Evolutionary conservation across 2,797 vertebrate species (phyloP), one percentile per base, ranked within the genome.

Genomic region (Nothura maculosa): DNA sequence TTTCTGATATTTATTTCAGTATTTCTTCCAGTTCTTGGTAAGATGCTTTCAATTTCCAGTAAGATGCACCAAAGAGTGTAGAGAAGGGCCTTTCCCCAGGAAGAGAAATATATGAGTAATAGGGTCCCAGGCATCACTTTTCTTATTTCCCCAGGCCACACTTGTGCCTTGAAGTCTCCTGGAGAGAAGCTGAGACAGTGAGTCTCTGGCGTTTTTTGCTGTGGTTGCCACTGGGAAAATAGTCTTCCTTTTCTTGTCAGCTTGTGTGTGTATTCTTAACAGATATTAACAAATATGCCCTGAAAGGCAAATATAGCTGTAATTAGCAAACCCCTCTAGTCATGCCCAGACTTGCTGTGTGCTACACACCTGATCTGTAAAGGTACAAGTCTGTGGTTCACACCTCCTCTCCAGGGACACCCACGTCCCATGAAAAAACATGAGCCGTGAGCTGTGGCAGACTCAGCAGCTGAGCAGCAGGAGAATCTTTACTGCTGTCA

Each of bases 361-460:
- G 63, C 84, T 92, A 74, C 89, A 79, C 95, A 95, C 91, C 94
- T 95, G 95, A 96, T 88, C 70, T 68, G n/a, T 87, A 88, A 76
- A 95, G 94, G 70, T 54, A 45, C 27, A 2, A 25, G 68, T 70
- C 87, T 93, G 4, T 81, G 32, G 86, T 94, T 91, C 67, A 86
- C 68, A 92, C 63, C 92, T 86, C 63, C 43, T 82, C 67, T 87
- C 57, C 3, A 8, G 74, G 82, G 72, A 92, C 87, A 88, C 78
- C 91, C 83, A 74, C 68, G 16, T 79, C 61, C 75, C 66, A 86
- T 86, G 69, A 45, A 34, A 60, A 80, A 84, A 67, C 85, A 61
- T 4, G 2, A 77, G 57, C 67, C 45, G 11, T 40, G 63, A 76
- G 67, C 75, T 81, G 70, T 5, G 3, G 21, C 50, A 47, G 74